phyloP scores from a whole-genome alignment of 2,113 vertebrate genomes.

The Ranitomeya imitator region DNA sequence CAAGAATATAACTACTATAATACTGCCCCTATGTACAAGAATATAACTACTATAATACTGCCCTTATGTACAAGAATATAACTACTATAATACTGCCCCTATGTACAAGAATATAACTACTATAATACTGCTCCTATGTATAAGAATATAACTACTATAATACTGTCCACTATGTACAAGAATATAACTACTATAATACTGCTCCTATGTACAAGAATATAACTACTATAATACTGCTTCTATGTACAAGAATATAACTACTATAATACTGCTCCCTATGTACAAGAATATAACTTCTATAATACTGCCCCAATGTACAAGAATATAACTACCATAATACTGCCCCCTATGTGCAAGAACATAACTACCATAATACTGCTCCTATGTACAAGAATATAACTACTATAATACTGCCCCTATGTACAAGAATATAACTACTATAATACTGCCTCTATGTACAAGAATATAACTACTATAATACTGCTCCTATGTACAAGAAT shows the following conservation, averaged over 20 bases:
- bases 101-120: not conserved
- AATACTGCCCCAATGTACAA: not conserved
- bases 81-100: not conserved
- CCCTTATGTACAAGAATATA: not conserved
- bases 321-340: constrained; percentile 11
- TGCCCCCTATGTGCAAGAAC: not conserved
- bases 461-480: constrained; percentile 8
- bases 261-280: not conserved
- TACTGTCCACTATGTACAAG: not conserved
- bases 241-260: not conserved
- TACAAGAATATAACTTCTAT: not conserved
- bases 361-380: constrained; percentile 4
- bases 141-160: constrained; percentile 21
- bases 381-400: not conserved
- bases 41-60: too few relatives aligned
- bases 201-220: not conserved
- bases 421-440: constrained; percentile 2
- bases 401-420: not conserved
- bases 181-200: constrained; percentile 1
- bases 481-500: not conserved
- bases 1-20: constrained; percentile 5
- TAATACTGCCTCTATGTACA: not conserved
- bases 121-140: not conserved
- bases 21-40: too few relatives aligned
- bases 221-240: not conserved